Evolutionary conservation across 2,797 vertebrate genomes (phyloP), one percentile per base, ranked within the genome.

Genomic region (Karalla daura): DNA sequence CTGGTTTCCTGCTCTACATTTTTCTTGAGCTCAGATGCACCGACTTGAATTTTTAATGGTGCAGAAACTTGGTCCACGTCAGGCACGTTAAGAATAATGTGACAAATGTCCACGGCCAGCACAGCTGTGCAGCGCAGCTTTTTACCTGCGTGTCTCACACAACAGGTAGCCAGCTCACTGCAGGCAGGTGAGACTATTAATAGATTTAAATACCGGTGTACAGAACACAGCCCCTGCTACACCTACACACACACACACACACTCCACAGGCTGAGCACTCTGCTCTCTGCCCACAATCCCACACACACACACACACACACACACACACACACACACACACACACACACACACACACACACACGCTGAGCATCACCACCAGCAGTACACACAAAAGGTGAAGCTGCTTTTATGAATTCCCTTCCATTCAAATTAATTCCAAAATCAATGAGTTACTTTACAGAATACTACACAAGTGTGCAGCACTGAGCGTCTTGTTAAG

Each of bases 101-200:
- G 10, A 1, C 10, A 30, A 30, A 30, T 30, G 28, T 30, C 2
- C n/a, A n/a, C n/a, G n/a, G n/a, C n/a, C n/a, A n/a, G n/a, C n/a
- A n/a, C n/a, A n/a, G n/a, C n/a, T n/a, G n/a, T 30, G 6, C 4
- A 30, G 1, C 10, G 28, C 7, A 49, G 45, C 2, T 20, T 67
- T 3, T 67, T 3, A 60, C 45, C 68, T 77, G 66, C 20, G 10
- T 2, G 43, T 11, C n/a, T n/a, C 27, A 32, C 49, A 86, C 80
- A 87, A 88, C 86, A 88, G 76, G 86, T 88, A 74, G 54, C 37
- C 25, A 21, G 18, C 41, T 56, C 13, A 21, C 14, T 39, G 28
- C 63, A 70, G 83, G 75, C 50, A 56, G 25, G 37, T 44, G 59
- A 17, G 1, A 27, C 65, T 78, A 72, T 61, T 40, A 69, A 81